Evolutionary conservation across 2,888 invertebrate genomes (phyloP), one percentile per base, ranked within the genome.

Genomic region (Neria commutata): DNA sequence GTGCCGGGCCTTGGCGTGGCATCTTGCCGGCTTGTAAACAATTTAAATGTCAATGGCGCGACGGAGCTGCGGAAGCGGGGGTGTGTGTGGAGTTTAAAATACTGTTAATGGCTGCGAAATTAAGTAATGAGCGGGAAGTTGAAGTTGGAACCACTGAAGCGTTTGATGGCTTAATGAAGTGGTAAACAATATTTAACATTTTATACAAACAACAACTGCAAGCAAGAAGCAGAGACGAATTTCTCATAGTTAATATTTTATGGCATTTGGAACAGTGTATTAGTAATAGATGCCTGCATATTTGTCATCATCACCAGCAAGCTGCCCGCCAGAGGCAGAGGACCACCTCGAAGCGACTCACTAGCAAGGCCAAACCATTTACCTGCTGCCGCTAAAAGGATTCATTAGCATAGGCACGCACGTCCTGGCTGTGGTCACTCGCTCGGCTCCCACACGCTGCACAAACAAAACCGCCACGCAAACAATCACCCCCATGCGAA

Each of bases 401-500:
- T 29, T 58, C 56, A 64, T 64, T 64, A 62, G 51, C 60, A 60
- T 54, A 56, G 2, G 59, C 63, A 21, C 42, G 42, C 2, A 42
- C 37, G 16, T 56, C 50, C 57, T 45, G 21, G 16, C 24, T 10
- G 34, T 54, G 45, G 40, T 50, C 33, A 37, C 54, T 33, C 33
- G 42, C 33, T 10, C 33, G 54, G 53, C 56, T 46, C 37, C 24
- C 42, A 3, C 24, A 58, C 47, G 47, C 54, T 45, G 23, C 49
- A 42, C 49, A 25, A 60, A 51, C 23, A 54, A 58, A 58, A 61
- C 37, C 10, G 37, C 6, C 37, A 61, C 62, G 58, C 61, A 62
- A 60, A 60, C 58, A 58, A 45, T 66, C 67, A 66, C 66, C 62
- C 67, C 67, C 67, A 65, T 59, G 52, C 51, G 49, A 61, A 64